A percentile compares a stretch with the other conserved stretches of the same genome.
phyloP scores from a whole-genome alignment of 2,113 vertebrate genomes.

The Varanus salvator region DNA sequence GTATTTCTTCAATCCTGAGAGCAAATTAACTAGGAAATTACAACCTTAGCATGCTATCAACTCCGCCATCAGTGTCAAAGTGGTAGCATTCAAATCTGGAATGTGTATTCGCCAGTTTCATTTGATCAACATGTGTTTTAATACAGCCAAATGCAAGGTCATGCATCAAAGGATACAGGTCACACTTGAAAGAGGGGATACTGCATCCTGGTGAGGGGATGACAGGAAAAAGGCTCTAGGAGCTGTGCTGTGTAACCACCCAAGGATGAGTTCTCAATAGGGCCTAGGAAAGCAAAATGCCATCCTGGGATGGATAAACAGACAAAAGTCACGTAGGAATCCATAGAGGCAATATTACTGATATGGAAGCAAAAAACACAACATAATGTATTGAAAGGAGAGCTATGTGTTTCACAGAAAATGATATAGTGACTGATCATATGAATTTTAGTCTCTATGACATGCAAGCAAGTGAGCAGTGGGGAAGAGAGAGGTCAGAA shows the following conservation, averaged over 20 bases:
- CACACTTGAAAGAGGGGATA: constrained; percentile 27
- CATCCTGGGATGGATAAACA: constrained; percentile 5
- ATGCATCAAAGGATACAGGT: constrained; percentile 23
- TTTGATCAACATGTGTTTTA: constrained; percentile 37
- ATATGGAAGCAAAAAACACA: background rate
- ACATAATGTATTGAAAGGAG: background rate
- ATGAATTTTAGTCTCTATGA: background rate
- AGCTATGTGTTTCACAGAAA: background rate
- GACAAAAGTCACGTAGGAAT: background rate
- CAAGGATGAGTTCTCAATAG: constrained; percentile 5
- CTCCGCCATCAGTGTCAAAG: constrained; percentile 14
- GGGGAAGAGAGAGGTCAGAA: background rate
- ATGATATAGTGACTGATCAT: background rate
- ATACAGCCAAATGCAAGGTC: constrained; percentile 27
- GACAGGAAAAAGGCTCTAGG: constrained; percentile 9
- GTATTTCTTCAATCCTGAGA: constrained; percentile 1
- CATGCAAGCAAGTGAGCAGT: background rate
- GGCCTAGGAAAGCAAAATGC: constrained; percentile 1
- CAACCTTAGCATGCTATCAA: background rate
- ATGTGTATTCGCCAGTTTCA: constrained; percentile 28
- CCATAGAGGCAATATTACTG: background rate
- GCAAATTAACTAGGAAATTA: background rate
- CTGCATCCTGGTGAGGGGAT: constrained; percentile 6
- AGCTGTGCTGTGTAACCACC: background rate
- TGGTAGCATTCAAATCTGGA: constrained; percentile 26